These are phyloP conservation scores for Laterallus jamaicensis DNA, from an alignment of 2,113 vertebrate genomes.

Conservation along the genomic window DNA sequence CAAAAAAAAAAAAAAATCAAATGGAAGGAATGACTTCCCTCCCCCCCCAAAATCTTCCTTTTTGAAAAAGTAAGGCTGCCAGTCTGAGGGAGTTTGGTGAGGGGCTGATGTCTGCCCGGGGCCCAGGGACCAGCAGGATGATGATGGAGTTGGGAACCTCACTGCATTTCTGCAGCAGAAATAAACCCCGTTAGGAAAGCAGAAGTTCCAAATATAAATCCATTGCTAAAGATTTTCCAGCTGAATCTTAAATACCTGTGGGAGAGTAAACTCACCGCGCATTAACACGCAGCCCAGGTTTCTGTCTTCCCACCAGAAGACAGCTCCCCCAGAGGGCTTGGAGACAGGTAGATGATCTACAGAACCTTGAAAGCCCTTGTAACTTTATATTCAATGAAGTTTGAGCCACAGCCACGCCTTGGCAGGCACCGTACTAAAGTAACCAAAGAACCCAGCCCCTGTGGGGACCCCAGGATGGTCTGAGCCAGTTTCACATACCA, in stretches of 20 bases:
- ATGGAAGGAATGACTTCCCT: not conserved
- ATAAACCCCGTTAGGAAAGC: not conserved
- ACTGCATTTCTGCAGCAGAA: not conserved
- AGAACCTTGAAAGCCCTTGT: not conserved
- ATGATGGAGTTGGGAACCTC: not conserved
- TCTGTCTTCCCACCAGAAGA: not conserved
- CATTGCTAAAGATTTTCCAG: not conserved
- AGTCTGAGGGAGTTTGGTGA: fast-evolving
- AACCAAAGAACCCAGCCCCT: not conserved
- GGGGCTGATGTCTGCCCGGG: not conserved
- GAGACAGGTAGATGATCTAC: not conserved
- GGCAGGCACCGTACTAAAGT: not conserved
- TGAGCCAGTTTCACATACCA: not conserved
- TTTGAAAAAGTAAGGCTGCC: not conserved
- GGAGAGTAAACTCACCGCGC: not conserved
- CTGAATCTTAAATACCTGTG: not conserved
- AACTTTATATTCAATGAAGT: not conserved
- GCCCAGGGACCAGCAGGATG: fast-evolving
- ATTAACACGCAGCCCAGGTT: not conserved
- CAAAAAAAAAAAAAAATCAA: not conserved
- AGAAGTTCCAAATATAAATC: not conserved
- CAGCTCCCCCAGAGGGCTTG: not conserved
- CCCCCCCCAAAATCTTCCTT: not conserved
- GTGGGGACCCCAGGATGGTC: not conserved
- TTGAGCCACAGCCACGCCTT: not conserved